phyloP scores from a whole-genome alignment of 2,113 vertebrate species.

The Mohoua ochrocephala region DNA sequence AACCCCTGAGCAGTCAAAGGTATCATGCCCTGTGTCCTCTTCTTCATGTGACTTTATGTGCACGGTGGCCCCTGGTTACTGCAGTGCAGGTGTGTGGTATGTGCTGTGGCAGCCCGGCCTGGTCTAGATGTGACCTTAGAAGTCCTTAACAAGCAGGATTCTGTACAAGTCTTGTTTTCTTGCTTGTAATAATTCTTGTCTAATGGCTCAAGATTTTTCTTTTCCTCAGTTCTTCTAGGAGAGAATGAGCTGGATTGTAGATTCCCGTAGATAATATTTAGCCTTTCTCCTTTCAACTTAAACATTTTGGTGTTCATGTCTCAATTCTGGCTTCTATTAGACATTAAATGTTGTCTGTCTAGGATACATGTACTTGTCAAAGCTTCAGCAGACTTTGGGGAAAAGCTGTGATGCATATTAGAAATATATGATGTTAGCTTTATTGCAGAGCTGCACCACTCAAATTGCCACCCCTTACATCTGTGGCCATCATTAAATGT shows the following conservation, averaged over 20 bases:
- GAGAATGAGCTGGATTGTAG: background rate
- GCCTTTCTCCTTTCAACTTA: background rate
- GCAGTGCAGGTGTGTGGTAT: accelerated
- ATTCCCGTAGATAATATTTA: background rate
- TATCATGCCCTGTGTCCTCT: background rate
- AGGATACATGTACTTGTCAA: background rate
- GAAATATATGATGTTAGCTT: background rate
- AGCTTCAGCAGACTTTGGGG: background rate
- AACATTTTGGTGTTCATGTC: background rate
- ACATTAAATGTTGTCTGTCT: background rate
- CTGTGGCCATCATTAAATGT: slow-evolving; percentile 18
- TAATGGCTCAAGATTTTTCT: background rate
- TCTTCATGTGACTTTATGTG: background rate
- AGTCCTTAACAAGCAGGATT: background rate
- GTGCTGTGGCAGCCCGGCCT: background rate
- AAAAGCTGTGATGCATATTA: background rate
- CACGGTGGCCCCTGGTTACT: background rate
- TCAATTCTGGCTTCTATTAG: background rate
- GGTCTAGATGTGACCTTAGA: background rate
- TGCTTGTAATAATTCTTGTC: background rate
- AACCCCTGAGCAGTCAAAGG: background rate
- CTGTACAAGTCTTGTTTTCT: background rate
- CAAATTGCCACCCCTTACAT: background rate
- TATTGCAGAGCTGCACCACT: background rate
- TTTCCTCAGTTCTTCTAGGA: background rate